Percentiles rank a stretch among this genome's conserved stretches.
phyloP scores from a whole-genome alignment of 2,888 invertebrate species.

The Falcaria lacertinaria region DNA sequence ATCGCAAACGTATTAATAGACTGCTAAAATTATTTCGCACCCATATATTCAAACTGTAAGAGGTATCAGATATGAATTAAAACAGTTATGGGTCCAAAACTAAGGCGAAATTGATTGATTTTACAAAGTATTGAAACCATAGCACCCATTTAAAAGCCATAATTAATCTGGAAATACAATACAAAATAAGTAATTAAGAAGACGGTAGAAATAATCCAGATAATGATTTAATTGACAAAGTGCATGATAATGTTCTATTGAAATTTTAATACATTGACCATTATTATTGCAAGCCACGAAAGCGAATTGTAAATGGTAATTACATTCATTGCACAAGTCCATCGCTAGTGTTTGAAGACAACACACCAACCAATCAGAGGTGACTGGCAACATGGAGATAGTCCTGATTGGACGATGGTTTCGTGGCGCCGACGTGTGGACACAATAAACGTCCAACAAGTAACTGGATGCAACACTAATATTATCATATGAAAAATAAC shows the following conservation, averaged over 20 bases:
- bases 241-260: not conserved
- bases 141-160: no score
- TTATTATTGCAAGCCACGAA: not conserved
- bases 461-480: not conserved
- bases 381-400: not conserved
- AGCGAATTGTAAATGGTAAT: not conserved
- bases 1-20: not conserved
- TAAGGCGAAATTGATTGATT: no score
- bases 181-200: no score
- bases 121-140: no score
- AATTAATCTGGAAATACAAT: no score
- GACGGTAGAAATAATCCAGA: no score
- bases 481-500: not conserved
- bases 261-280: not conserved
- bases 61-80: no score
- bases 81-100: not conserved
- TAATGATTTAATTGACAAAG: no score
- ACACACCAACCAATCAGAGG: not conserved
- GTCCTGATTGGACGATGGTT: not conserved
- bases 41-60: no score
- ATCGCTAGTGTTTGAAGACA: not conserved
- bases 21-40: not conserved
- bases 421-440: not conserved
- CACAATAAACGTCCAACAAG: not conserved
- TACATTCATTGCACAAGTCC: slow-evolving; percentile 1